Evolutionary conservation across 2,888 invertebrate species (phyloP).

Genomic region (Phaonia tiefii): DNA sequence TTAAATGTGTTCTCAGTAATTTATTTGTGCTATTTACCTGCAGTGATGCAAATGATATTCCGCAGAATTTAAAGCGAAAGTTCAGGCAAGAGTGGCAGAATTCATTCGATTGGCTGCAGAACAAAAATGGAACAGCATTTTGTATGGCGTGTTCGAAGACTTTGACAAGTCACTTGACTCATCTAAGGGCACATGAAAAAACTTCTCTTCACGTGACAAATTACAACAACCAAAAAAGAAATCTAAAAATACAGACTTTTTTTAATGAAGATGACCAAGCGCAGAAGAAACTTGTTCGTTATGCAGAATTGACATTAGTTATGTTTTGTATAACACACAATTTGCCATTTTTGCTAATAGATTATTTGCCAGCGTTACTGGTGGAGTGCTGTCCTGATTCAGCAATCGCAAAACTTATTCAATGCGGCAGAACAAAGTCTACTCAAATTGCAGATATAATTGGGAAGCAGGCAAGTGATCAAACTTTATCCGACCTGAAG

Average conservation of each 20-base stretch:
- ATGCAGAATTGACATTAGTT: slow-evolving; percentile 52
- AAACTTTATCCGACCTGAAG: slow-evolving; percentile 30
- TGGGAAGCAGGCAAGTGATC: slow-evolving; percentile 42
- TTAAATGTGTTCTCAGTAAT: no score
- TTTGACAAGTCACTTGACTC: neutral
- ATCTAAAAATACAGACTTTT: slow-evolving; percentile 4
- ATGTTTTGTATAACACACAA: slow-evolving; percentile 60
- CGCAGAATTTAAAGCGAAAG: neutral
- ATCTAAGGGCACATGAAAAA: slow-evolving; percentile 2
- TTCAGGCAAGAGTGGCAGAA: neutral
- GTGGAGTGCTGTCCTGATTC: slow-evolving; percentile 40
- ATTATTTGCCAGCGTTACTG: slow-evolving; percentile 42
- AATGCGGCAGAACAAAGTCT: slow-evolving; percentile 53
- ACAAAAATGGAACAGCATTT: neutral
- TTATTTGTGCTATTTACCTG: no score
- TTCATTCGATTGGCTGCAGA: neutral
- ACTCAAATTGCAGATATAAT: slow-evolving; percentile 27
- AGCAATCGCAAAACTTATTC: slow-evolving; percentile 42
- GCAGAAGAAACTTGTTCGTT: slow-evolving; percentile 24
- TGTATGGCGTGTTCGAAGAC: neutral
- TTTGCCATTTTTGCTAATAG: slow-evolving; percentile 33
- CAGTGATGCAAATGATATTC: neutral
- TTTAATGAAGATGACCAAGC: slow-evolving; percentile 10
- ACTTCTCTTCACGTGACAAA: neutral
- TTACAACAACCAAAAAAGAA: neutral